Base-by-base conservation (phyloP, 2,113 vertebrate genomes). In the Cavia porcellus region DNA sequence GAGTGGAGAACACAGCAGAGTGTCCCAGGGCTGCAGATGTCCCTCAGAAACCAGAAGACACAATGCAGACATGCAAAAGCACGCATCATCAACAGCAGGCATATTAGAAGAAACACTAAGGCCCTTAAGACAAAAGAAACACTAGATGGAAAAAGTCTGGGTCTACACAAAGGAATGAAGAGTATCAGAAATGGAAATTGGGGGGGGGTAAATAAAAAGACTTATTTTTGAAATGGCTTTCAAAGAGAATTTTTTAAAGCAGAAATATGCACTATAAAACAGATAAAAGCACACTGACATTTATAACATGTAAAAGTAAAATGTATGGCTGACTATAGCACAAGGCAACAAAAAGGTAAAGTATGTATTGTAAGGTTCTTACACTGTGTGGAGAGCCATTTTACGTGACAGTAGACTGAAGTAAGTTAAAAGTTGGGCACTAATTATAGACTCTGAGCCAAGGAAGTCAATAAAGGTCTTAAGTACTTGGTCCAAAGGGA, bases 161-260 rank as follows among this genome's bases (percentile, higher is more conserved):
- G 70, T n/a, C 62, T 94, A 50, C 5, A 87, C 52, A 80, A 81
- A 88, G 79, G 59, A 84, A 85, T 80, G 77, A 84, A 82, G 79
- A 72, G 5, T 10, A 82, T 70, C n/a, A 86, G 80, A 80, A 80
- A 84, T 5, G 32, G 30, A 32, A 59, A 88, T 11, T 15, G 85
- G 42, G n/a, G 6, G 42, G n/a, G 6, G 5, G 57, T 45, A 84
- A 96, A 91, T 28, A 92, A 94, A 93, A 90, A 11, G 35, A 13
- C 32, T 82, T 96, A 96, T 3, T 68, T 75, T 50, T 62, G 42
- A 84, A 92, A 80, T 61, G 8, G n/a, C 38, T 86, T 92, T 81
- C 75, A 90, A 90, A 87, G n/a, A 84, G 25, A 80, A 74, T 0
- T 64, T 12, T 66, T 86, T 85, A 92, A 88, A 75, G 89, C 38